Conservation (phyloP, 2,113 vertebrate genomes). For the Heterotilapia buettikoferi region DNA sequence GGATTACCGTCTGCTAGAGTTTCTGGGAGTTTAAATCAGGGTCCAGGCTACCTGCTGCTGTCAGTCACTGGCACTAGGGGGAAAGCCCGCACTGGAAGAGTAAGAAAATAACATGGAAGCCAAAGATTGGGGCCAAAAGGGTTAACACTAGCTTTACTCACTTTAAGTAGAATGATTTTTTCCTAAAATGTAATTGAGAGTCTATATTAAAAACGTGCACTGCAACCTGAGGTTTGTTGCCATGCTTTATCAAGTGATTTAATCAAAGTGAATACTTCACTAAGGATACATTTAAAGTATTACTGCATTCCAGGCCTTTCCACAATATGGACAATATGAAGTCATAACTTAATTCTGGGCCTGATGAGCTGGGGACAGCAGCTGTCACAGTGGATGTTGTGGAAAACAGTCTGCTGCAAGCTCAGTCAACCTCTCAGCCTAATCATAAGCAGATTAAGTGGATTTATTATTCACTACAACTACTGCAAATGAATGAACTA, state of each 20-base stretch:
- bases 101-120: constrained; percentile 15
- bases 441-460: background rate
- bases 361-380: constrained; percentile 17
- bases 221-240: background rate
- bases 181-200: background rate
- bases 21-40: constrained; percentile 67
- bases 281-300: background rate
- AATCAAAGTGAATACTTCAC: background rate
- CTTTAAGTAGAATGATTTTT: background rate
- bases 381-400: constrained; percentile 10
- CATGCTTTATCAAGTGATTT: background rate
- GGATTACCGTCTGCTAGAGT: constrained; percentile 64
- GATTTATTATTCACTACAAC: background rate
- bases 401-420: background rate
- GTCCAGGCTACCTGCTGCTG: constrained; percentile 68
- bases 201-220: background rate
- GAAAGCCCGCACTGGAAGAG: constrained; percentile 31
- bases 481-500: background rate
- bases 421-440: background rate
- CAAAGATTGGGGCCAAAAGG: background rate
- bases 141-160: background rate
- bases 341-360: constrained; percentile 27
- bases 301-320: background rate
- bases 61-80: constrained; percentile 64
- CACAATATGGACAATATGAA: constrained; percentile 16